A percentile compares a stretch with the other conserved stretches of the same genome.
phyloP scores from a whole-genome alignment of 1,140 invertebrate genomes.

The Stenopsyche tienmushanensis region DNA sequence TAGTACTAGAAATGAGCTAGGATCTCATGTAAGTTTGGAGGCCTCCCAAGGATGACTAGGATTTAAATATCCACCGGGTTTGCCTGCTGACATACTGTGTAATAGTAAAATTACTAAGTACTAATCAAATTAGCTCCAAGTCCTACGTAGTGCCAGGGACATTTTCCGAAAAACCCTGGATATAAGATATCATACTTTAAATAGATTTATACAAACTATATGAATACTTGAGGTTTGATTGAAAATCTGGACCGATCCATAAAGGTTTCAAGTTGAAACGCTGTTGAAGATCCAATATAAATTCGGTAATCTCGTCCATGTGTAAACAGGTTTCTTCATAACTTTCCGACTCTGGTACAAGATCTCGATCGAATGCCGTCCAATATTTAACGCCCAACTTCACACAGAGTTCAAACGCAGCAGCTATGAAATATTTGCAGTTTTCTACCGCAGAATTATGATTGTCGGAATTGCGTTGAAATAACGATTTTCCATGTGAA shows the following conservation, averaged over 20 bases:
- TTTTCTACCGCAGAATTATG: conserved; percentile 58
- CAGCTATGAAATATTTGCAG: conserved; percentile 61
- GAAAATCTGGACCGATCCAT: conserved; percentile 65
- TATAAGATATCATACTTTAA: background rate
- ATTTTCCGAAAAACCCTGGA: too few relatives aligned
- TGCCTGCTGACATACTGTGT: too few relatives aligned
- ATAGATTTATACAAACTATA: background rate
- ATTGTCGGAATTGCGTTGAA: conserved; percentile 61
- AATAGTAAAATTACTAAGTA: too few relatives aligned
- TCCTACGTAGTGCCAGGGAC: background rate
- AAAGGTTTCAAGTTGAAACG: conserved; percentile 61
- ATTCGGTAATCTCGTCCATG: conserved; percentile 61
- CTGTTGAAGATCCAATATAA: conserved; percentile 58
- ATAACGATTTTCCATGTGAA: conserved; percentile 53
- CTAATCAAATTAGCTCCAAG: too few relatives aligned
- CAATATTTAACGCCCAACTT: conserved; percentile 66
- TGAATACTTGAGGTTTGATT: conserved; percentile 58
- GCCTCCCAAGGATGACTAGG: too few relatives aligned
- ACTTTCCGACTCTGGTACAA: conserved; percentile 53
- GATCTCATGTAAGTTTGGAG: too few relatives aligned
- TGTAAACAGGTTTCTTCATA: conserved; percentile 58
- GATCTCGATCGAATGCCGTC: conserved; percentile 63
- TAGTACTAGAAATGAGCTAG: too few relatives aligned
- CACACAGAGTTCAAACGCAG: conserved; percentile 63
- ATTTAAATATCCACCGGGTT: too few relatives aligned